Evolutionary conservation across 2,113 vertebrate genomes (phyloP).

Genomic region (Passer montanus): DNA sequence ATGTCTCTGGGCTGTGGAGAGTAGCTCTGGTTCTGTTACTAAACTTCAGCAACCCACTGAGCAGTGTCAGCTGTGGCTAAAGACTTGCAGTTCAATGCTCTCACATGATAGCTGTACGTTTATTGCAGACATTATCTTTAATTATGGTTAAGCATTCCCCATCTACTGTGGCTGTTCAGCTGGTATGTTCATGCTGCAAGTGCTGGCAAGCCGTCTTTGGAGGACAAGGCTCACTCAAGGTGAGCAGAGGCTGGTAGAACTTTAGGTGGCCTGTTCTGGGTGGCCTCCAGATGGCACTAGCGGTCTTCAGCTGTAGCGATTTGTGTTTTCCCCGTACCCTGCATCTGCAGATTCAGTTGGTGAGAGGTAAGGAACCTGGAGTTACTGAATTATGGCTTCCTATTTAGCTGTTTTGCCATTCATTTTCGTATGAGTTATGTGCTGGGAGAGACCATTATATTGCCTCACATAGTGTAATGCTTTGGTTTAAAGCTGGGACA

Average conservation of each 20-base stretch:
- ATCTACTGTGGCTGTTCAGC: background rate
- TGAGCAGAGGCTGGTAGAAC: background rate
- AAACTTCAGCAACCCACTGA: background rate
- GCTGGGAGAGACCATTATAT: background rate
- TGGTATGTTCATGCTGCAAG: background rate
- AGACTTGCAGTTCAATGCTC: background rate
- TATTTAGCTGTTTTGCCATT: background rate
- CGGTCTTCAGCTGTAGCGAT: background rate
- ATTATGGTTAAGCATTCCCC: background rate
- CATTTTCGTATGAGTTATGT: background rate
- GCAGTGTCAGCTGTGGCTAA: background rate
- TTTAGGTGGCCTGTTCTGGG: background rate
- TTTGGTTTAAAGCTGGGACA: background rate
- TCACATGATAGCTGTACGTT: background rate
- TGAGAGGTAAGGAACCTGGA: background rate
- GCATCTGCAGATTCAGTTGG: background rate
- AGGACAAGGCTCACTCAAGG: background rate
- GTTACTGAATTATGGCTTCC: background rate
- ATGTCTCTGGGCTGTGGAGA: background rate
- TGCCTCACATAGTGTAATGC: background rate
- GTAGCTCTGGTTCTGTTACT: background rate
- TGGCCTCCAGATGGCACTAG: slow-evolving; percentile 56
- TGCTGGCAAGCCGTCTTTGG: background rate
- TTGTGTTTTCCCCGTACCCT: background rate
- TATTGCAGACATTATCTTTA: background rate